These are phyloP conservation scores for Ganaspis brasiliensis DNA, from an alignment of 2,888 invertebrate genomes.

Conservation along the genomic window DNA sequence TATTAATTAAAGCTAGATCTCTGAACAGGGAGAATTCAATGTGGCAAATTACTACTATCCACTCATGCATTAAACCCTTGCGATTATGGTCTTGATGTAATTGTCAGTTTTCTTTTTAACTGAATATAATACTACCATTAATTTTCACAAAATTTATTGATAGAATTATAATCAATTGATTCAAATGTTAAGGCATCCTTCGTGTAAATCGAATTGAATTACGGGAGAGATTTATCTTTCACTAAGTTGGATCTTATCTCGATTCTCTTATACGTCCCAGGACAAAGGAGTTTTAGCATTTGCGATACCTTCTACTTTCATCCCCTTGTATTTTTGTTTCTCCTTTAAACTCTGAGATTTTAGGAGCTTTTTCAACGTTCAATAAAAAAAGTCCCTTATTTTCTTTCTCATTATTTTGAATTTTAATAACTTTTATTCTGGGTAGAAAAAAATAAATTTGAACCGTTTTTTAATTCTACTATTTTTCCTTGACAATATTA, in stretches of 20 bases:
- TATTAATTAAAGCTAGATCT: conserved; percentile 32
- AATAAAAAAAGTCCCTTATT: background rate
- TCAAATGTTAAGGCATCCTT: background rate
- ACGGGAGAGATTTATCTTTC: background rate
- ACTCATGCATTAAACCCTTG: conserved; percentile 28
- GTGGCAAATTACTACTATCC: conserved; percentile 32
- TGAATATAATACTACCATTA: conserved; percentile 16
- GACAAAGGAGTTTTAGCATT: background rate
- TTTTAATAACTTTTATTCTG: too few relatives aligned
- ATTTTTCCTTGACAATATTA: too few relatives aligned
- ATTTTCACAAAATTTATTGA: conserved; percentile 6
- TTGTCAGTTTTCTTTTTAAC: conserved; percentile 12
- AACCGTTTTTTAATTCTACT: too few relatives aligned
- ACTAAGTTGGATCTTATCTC: background rate
- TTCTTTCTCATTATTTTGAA: background rate
- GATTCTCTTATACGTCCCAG: background rate
- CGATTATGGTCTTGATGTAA: conserved; percentile 33
- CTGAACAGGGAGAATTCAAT: conserved; percentile 31
- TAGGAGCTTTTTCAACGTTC: background rate
- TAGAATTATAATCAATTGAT: background rate
- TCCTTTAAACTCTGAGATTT: background rate
- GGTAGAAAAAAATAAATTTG: too few relatives aligned
- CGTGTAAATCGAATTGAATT: background rate
- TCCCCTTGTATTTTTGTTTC: background rate
- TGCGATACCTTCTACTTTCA: conserved; percentile 13